These are phyloP conservation scores for Platysternon megacephalum DNA, from an alignment of 2,113 vertebrate species.

Conservation along the genomic window DNA sequence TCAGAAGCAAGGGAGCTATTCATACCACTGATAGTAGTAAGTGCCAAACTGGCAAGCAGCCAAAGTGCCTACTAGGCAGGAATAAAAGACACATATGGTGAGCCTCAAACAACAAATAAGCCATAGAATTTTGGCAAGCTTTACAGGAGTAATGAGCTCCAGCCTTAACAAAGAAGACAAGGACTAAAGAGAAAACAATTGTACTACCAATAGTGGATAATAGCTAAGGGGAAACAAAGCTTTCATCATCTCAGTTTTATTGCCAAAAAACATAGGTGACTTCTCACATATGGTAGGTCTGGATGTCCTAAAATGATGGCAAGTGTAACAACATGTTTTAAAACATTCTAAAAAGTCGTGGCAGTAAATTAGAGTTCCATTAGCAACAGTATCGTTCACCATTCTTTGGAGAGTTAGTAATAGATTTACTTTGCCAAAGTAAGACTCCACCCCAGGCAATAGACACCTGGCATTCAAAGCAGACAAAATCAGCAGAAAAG, in stretches of 20 bases:
- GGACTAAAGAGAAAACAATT: slow-evolving; percentile 52
- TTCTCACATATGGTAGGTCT: slow-evolving; percentile 78
- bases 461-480: slow-evolving; percentile 70
- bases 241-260: slow-evolving; percentile 77
- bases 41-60: slow-evolving; percentile 69
- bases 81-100: slow-evolving; percentile 80
- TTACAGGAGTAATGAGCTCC: slow-evolving; percentile 65
- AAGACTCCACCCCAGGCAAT: slow-evolving; percentile 67
- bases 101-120: slow-evolving; percentile 75
- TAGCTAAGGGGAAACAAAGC: slow-evolving; percentile 70
- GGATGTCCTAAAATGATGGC: slow-evolving; percentile 74
- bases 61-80: slow-evolving; percentile 72
- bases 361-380: slow-evolving; percentile 71
- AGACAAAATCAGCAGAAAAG: slow-evolving; percentile 54
- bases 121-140: slow-evolving; percentile 72
- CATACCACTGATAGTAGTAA: slow-evolving; percentile 60
- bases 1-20: slow-evolving; percentile 76
- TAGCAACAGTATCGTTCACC: slow-evolving; percentile 60
- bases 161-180: slow-evolving; percentile 62
- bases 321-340: slow-evolving; percentile 71
- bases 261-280: slow-evolving; percentile 75
- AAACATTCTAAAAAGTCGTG: slow-evolving; percentile 69
- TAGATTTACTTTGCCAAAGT: slow-evolving; percentile 65
- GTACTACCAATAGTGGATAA: slow-evolving; percentile 55
- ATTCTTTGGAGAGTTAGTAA: slow-evolving; percentile 76